Evolutionary conservation across 1,140 invertebrate species (phyloP), one percentile per base, ranked within the genome.

Genomic region (Drosophila bocki): DNA sequence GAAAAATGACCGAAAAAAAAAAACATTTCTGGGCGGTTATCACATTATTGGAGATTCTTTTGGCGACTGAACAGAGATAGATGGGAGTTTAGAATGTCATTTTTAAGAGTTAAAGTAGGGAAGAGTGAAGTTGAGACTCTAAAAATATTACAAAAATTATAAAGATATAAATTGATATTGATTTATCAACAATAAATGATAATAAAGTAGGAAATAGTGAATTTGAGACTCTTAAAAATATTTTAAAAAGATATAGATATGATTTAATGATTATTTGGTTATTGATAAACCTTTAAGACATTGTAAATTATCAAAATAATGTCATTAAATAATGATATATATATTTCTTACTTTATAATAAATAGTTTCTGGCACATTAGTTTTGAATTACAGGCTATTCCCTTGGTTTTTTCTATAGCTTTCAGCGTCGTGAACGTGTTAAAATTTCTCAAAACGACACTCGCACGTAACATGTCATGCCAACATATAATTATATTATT

Each of bases 381-480:
- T 45, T 26, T 58, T 12, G 19, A 41, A 67, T 53, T 29, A 44
- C 51, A 13, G 15, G 32, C 35, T 39, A 11, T 29, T 29, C 19
- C 17, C 6, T 19, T 17, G 22, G 13, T 13, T 15, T 45, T 45
- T 51, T 64, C 3, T 22, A 22, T n/a, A 7, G n/a, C 32, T 61
- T 60, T 13, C 51, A 19, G 32, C 33, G 13, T 29, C 47, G 22
- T 19, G 51, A 79, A 82, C 75, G 75, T 86, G 82, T 85, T 82
- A 78, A 82, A 79, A 82, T 77, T 68, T 60, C 50, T 64, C 51
- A 77, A 61, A 79, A 56, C 80, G 77, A 84, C 80, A 84, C 63
- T 88, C 65, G 85, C 85, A 88, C 84, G 84, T 90, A 81, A 88
- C 84, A 85, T 88, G 78, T 90, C 85, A 88, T 88, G 85, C 70